Evolutionary conservation across 2,113 vertebrate species (phyloP).

Genomic region (Montifringilla adamsi): DNA sequence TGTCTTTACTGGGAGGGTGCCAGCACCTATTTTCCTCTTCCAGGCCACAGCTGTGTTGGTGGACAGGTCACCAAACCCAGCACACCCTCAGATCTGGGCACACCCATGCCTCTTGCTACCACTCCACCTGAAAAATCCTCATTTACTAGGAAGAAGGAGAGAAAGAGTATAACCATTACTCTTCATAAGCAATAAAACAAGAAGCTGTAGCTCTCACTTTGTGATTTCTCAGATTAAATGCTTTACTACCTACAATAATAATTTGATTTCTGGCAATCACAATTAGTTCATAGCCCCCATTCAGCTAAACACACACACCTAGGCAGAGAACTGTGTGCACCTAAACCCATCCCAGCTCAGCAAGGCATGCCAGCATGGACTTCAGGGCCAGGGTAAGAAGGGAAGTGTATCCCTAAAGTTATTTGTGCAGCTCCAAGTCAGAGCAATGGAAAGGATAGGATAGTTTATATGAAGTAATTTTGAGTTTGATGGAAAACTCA

Average conservation of each 20-base stretch:
- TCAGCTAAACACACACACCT: neutral
- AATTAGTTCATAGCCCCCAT: neutral
- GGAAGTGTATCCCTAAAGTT: neutral
- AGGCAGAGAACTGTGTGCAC: neutral
- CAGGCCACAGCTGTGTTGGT: neutral
- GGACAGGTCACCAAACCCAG: neutral
- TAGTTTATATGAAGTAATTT: neutral
- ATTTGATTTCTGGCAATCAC: neutral
- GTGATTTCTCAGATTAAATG: neutral
- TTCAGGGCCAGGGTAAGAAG: neutral
- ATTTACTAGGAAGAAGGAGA: neutral
- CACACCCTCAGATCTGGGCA: neutral
- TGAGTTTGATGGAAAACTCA: neutral
- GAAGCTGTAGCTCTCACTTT: neutral
- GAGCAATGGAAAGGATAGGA: neutral
- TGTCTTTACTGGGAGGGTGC: neutral
- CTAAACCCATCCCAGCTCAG: neutral
- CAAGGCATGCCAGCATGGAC: neutral
- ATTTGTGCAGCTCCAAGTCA: neutral
- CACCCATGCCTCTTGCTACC: neutral
- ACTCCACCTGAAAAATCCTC: neutral
- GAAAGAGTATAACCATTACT: neutral
- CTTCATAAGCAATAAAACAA: neutral
- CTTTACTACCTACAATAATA: neutral
- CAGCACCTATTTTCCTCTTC: neutral